Conservation (phyloP, 2,113 vertebrate genomes). For the Tylochromis polylepis region DNA sequence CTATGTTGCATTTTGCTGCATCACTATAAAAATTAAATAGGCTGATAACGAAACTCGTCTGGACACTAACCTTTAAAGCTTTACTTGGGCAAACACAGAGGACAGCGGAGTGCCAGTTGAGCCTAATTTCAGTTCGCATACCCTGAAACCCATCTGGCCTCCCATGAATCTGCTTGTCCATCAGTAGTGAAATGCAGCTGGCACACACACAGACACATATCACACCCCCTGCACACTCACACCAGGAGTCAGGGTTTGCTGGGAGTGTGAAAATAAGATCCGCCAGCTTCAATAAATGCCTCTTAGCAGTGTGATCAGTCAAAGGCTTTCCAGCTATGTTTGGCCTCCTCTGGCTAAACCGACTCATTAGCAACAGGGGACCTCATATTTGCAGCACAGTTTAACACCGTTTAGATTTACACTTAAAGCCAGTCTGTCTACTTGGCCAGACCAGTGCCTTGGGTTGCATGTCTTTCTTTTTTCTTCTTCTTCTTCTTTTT, state of each 20-base stretch:
- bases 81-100: neutral
- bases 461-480: slow-evolving; percentile 12
- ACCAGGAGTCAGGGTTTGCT: slow-evolving; percentile 74
- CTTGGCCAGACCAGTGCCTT: neutral
- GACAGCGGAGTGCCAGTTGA: neutral
- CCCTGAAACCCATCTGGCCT: slow-evolving; percentile 42
- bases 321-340: slow-evolving; percentile 70
- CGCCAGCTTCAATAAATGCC: slow-evolving; percentile 72
- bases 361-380: slow-evolving; percentile 74
- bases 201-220: slow-evolving; percentile 56
- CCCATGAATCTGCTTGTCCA: slow-evolving; percentile 78
- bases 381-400: slow-evolving; percentile 68
- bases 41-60: neutral
- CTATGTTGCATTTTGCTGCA: slow-evolving; percentile 48
- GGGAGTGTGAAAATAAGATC: slow-evolving; percentile 82
- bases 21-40: slow-evolving; percentile 24
- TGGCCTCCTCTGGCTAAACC: slow-evolving; percentile 67
- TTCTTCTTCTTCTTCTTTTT: slow-evolving; percentile 5
- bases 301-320: slow-evolving; percentile 71
- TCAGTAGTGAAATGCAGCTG: slow-evolving; percentile 78
- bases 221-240: slow-evolving; percentile 30
- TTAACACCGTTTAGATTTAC: slow-evolving; percentile 71
- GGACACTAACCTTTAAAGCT: neutral
- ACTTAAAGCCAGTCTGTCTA: slow-evolving; percentile 42
- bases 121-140: neutral